These are phyloP conservation scores for Mimas tiliae DNA, from an alignment of 2,888 invertebrate genomes.

Conservation along the genomic window DNA sequence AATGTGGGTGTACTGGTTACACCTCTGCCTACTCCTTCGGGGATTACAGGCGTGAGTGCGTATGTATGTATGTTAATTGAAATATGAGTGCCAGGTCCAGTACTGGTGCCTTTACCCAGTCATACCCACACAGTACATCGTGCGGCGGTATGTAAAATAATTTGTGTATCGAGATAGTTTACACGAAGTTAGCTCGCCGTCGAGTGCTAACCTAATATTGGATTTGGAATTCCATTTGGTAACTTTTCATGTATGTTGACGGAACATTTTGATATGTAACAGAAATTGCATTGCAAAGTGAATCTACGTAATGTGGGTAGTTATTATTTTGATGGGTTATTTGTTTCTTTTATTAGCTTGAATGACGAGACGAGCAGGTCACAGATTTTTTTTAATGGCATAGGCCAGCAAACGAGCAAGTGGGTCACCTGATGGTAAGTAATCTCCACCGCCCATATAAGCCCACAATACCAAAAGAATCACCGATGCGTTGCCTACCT, in stretches of 20 bases:
- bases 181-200: neutral
- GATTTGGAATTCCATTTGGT: slow-evolving; percentile 19
- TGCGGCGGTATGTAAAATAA: neutral
- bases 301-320: neutral
- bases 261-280: slow-evolving; percentile 7
- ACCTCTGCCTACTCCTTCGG: too few relatives aligned
- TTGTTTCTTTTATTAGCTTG: too few relatives aligned
- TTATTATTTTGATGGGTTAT: neutral
- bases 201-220: slow-evolving; percentile 15
- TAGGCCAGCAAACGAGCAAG: too few relatives aligned
- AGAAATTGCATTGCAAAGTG: slow-evolving; percentile 5
- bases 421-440: too few relatives aligned
- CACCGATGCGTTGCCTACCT: too few relatives aligned
- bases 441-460: too few relatives aligned
- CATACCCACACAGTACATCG: neutral
- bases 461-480: too few relatives aligned
- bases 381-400: too few relatives aligned
- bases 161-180: neutral
- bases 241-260: slow-evolving; percentile 13
- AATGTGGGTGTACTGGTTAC: too few relatives aligned
- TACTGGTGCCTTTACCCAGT: neutral
- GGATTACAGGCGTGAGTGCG: too few relatives aligned
- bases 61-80: too few relatives aligned
- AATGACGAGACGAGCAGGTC: too few relatives aligned
- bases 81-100: neutral